Conservation (phyloP, 2,113 vertebrate species). For the Motacilla tschutschensis region DNA sequence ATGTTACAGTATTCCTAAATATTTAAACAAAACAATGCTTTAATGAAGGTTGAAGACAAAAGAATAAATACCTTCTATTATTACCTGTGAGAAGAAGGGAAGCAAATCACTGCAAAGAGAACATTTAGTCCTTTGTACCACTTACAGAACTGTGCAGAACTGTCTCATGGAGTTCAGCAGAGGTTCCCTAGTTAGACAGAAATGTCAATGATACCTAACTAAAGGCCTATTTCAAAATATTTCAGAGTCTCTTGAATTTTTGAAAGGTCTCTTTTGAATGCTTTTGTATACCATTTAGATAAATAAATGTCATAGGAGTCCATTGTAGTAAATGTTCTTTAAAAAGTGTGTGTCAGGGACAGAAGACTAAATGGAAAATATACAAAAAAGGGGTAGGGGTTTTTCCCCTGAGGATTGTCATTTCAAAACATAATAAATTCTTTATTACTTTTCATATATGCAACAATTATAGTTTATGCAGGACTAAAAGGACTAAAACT, state of each 20-base stretch:
- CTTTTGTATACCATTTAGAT: not conserved
- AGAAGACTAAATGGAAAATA: not conserved
- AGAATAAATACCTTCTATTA: not conserved
- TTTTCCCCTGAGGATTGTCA: fast-evolving
- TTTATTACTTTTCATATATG: not conserved
- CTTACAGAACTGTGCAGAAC: not conserved
- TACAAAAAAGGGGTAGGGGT: fast-evolving
- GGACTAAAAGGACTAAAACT: not conserved
- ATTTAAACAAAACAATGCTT: not conserved
- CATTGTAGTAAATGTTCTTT: not conserved
- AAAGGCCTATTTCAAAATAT: not conserved
- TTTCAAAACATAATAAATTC: not conserved
- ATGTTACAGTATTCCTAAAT: not conserved
- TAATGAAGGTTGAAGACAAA: not conserved
- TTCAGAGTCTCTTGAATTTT: not conserved
- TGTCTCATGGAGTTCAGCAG: not conserved
- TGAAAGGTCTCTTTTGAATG: not conserved
- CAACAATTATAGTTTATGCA: not conserved
- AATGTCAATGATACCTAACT: not conserved
- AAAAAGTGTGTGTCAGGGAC: not conserved
- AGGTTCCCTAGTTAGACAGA: not conserved
- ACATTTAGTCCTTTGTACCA: fast-evolving
- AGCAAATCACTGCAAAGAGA: not conserved
- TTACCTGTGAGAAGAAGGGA: not conserved
- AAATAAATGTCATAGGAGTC: not conserved